Evolutionary conservation across 2,797 vertebrate genomes (phyloP).

Genomic region (Gobionotothen gibberifrons): DNA sequence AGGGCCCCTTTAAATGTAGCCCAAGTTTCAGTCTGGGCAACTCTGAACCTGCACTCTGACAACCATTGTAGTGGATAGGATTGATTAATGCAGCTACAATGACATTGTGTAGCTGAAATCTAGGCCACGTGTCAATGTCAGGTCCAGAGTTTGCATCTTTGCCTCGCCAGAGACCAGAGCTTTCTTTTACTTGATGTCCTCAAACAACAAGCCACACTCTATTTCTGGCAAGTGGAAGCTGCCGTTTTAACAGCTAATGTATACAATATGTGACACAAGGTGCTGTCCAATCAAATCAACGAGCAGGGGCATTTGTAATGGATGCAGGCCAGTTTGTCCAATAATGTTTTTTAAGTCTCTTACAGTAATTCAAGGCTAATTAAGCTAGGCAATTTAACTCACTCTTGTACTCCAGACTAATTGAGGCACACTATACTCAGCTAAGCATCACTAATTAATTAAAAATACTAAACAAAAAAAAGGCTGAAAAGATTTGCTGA

Average conservation of each 20-base stretch:
- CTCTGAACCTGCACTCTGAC: neutral
- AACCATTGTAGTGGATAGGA: neutral
- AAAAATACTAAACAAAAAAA: neutral
- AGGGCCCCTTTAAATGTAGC: too few species aligned
- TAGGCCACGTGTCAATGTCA: neutral
- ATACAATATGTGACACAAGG: slow-evolving; percentile 40
- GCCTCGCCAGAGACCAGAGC: slow-evolving; percentile 11
- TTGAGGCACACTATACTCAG: slow-evolving; percentile 8
- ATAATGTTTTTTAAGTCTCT: slow-evolving; percentile 51
- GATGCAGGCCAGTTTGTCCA: slow-evolving; percentile 52
- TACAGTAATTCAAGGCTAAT: slow-evolving; percentile 53
- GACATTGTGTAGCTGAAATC: slow-evolving; percentile 1
- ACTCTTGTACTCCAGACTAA: slow-evolving; percentile 15
- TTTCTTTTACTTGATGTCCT: slow-evolving; percentile 39
- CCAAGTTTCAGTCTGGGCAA: neutral
- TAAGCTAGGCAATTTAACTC: slow-evolving; percentile 36
- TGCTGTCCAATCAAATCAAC: slow-evolving; percentile 54
- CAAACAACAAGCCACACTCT: slow-evolving; percentile 31
- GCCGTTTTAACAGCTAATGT: slow-evolving; percentile 52
- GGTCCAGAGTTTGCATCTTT: slow-evolving; percentile 8
- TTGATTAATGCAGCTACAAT: neutral
- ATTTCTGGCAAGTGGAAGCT: slow-evolving; percentile 45
- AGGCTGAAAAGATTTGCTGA: slow-evolving; percentile 1
- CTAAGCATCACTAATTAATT: slow-evolving; percentile 4
- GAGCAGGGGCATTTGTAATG: slow-evolving; percentile 46